Base-by-base conservation (phyloP, 2,113 vertebrate species). In the Cervus canadensis region DNA sequence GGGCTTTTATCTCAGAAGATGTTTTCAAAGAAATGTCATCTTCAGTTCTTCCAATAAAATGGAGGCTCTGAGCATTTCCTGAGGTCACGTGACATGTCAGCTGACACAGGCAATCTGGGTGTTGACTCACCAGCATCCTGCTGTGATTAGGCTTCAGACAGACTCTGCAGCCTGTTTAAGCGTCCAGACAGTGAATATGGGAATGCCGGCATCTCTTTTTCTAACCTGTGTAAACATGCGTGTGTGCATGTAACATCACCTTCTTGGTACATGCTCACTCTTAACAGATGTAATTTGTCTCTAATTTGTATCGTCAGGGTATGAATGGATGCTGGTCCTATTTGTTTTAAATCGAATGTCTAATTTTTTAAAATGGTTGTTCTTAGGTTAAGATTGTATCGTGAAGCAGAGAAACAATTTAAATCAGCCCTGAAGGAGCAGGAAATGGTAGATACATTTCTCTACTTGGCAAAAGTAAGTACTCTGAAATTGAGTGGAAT, bases 321-420 rank as follows among this genome's bases (percentile, higher is more conserved):
- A 74, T 92, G 92, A 97, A 88, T 95, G 89, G 62, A 23, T 83
- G 89, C 62, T 40, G 21, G 21, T 45, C 11, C 2, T 87, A 23
- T 93, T 95, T 92, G 71, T 93, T 95, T 96, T 94, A 97, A 97
- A n/a, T 87, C 25, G 59, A 91, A 91, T 89, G 33, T 88, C 57
- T 96, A 30, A 96, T 71, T 94, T 94, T 94, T 98, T 91, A 54
- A 11, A 96, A 71, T 98, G 98, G 2, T 96, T 94, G 91, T 97
- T 60, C 50, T 97, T 98, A 99, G 99, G 98, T 98, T 99, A 96
- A 99, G 99, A 98, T 99, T 99, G 87, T 99, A 99, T 98, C 99
- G 99, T 97, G 99, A 99, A 98, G 99, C 99, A 4, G 99, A 99
- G 98, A 99, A 99, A 97, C 99, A 99, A 87, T 99, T 99, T 98